Base-by-base conservation (phyloP, 2,888 invertebrate species). In the Exocentrus adspersus region DNA sequence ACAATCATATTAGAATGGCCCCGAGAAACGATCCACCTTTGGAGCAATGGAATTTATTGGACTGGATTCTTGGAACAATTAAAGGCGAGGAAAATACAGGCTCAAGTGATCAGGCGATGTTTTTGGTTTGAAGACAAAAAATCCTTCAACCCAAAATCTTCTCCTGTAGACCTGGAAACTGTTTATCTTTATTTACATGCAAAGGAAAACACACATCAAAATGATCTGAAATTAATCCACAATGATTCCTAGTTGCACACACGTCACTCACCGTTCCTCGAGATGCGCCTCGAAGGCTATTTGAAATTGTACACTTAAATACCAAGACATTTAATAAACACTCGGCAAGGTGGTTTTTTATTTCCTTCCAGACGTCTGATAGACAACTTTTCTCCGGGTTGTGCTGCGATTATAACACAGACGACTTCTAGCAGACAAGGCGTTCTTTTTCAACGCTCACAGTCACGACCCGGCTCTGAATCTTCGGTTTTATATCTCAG, bases 401-500 rank as follows among this genome's bases (percentile, higher is more conserved):
- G n/a, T 12, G n/a, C n/a, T 17, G 17, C 12, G 30, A 51, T 51
- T 51, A 51, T 19, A 51, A 51, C 20, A 37, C 51, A 51, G 51
- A 37, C n/a, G 19, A 51, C 37, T 51, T 48, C 30, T 20, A 51
- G 20, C 51, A 20, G 51, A 32, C 60, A 60, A 63, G 62, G 60
- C 50, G 62, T 42, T 59, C 37, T 48, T 64, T 67, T 64, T 67
- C 61, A 62, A 62, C 67, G 67, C 64, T 28, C 19, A 16, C 16
- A 59, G 62, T 67, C 67, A 67, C 67, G 67, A 67, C 30, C 56
- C 37, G n/a, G 37, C 19, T 51, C 30, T 12, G 19, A 51, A 62
- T 62, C 57, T 52, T 45, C 62, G 58, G 56, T 51, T 62, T 62
- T 32, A 10, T 51, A 37, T 28, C 19, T 50, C 45, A 51, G 52